phyloP scores from a whole-genome alignment of 2,113 vertebrate genomes.

The Atherinomorus stipes region DNA sequence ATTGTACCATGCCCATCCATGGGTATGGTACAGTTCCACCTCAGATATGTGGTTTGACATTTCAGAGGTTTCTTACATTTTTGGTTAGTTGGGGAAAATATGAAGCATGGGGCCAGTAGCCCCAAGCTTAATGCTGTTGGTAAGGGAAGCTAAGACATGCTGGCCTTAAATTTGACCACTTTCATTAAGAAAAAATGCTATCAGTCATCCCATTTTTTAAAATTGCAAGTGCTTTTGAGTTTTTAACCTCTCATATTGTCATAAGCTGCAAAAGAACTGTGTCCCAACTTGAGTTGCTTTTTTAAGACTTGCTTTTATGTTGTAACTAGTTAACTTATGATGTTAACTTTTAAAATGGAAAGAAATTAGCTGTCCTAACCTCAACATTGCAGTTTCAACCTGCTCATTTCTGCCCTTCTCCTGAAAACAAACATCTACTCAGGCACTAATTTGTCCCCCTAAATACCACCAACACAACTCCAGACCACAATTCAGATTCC shows the following conservation, averaged over 20 bases:
- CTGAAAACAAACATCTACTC: conserved; percentile 2
- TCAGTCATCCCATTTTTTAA: neutral
- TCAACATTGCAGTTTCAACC: neutral
- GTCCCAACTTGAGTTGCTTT: no score
- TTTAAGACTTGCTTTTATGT: no score
- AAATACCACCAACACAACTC: neutral
- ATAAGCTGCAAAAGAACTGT: no score
- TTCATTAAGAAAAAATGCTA: neutral
- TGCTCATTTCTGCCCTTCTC: neutral
- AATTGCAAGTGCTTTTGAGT: neutral
- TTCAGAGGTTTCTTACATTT: neutral
- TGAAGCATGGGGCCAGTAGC: neutral
- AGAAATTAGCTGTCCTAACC: no score
- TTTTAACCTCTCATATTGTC: no score
- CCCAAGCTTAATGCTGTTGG: neutral
- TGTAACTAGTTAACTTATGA: no score
- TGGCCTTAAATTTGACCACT: no score
- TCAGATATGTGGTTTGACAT: neutral
- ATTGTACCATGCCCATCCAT: neutral
- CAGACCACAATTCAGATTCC: conserved; percentile 10
- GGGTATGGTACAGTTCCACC: neutral
- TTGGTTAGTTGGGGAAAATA: neutral
- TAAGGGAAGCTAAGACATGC: neutral
- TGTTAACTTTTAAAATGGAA: no score
- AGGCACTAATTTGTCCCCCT: neutral